These are phyloP conservation scores for Dryococelus australis DNA, from an alignment of 2,888 invertebrate genomes.

Conservation along the genomic window DNA sequence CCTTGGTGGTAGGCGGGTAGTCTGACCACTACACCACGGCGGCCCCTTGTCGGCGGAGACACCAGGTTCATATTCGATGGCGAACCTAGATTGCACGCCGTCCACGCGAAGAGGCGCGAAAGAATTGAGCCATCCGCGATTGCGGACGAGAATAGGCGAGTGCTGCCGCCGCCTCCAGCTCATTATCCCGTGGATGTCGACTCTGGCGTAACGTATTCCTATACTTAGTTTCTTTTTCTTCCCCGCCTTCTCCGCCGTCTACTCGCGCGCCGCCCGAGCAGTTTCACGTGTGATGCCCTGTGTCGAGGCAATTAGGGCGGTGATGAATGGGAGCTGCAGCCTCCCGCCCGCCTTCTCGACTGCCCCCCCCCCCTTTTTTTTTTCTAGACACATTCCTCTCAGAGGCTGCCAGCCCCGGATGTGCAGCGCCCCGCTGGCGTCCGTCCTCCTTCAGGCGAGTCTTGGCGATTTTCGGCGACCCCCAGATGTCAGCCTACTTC, in stretches of 20 bases:
- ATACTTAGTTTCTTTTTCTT: background rate
- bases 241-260: background rate
- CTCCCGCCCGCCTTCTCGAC: constrained; percentile 11
- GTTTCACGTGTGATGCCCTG: constrained; percentile 29
- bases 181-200: constrained; percentile 4
- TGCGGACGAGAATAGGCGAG: background rate
- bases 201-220: background rate
- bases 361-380: no score
- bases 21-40: no score
- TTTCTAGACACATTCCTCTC: background rate
- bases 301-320: constrained; percentile 34
- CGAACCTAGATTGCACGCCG: no score
- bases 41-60: no score
- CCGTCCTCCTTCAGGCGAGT: no score
- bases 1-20: no score
- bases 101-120: no score
- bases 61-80: no score
- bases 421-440: background rate
- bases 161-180: background rate
- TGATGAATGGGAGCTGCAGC: constrained; percentile 37
- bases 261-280: background rate
- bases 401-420: background rate
- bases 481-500: no score
- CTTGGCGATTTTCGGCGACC: no score
- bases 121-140: no score